These are phyloP conservation scores for Anas platyrhynchos DNA, from an alignment of 2,113 vertebrate genomes.

Conservation along the genomic window DNA sequence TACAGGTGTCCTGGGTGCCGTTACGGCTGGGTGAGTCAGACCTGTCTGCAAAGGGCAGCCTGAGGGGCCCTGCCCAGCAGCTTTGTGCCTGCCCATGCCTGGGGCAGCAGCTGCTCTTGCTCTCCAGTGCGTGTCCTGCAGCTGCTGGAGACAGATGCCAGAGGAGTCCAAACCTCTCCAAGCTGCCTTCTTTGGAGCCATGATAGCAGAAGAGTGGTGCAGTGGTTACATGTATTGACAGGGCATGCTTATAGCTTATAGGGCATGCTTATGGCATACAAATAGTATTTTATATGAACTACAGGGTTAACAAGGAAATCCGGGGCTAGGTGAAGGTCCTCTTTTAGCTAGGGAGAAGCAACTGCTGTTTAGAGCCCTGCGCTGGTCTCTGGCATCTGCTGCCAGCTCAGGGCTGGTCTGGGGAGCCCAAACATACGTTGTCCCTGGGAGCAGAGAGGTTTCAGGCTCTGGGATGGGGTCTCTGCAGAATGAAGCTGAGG, in stretches of 20 bases:
- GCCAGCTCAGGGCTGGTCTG: background rate
- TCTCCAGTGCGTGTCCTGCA: no score
- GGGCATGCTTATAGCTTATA: background rate
- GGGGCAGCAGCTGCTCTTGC: background rate
- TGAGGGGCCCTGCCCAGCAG: accelerated
- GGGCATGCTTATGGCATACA: accelerated
- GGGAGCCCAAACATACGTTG: background rate
- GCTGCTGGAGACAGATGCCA: background rate
- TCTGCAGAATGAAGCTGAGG: background rate
- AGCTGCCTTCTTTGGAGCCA: background rate
- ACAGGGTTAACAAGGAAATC: background rate
- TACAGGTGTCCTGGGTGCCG: background rate
- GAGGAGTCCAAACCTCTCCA: background rate
- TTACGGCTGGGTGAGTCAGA: background rate
- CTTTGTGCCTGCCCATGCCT: background rate
- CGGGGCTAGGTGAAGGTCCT: background rate
- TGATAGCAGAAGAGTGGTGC: background rate
- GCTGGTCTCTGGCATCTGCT: background rate
- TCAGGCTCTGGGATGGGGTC: background rate
- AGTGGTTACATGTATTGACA: background rate
- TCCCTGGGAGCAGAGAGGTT: background rate
- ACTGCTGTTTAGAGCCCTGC: background rate
- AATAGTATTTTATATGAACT: background rate
- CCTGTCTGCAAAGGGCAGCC: background rate
- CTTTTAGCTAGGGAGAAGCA: accelerated